Percentiles rank a stretch among this genome's conserved stretches.
Evolutionary conservation across 2,113 vertebrate species (phyloP).

Genomic region (Epinephelus cyanopodus): DNA sequence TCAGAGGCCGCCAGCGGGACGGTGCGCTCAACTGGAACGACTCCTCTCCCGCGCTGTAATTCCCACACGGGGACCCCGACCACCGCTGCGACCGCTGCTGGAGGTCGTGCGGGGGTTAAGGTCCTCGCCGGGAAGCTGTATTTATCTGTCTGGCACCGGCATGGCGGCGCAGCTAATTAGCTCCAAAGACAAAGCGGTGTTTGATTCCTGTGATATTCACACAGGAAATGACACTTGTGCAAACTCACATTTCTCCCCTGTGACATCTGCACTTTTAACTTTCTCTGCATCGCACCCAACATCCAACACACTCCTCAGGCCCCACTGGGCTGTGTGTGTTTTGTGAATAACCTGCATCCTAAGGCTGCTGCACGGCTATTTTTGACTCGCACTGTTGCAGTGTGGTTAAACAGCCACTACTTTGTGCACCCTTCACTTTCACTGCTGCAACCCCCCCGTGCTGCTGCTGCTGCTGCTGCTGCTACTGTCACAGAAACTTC

Average conservation of each 20-base stretch:
- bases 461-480: constrained; percentile 35
- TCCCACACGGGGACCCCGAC: constrained; percentile 68
- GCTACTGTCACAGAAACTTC: constrained; percentile 62
- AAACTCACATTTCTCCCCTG: neutral
- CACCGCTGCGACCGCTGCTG: constrained; percentile 39
- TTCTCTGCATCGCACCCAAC: neutral
- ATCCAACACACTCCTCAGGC: neutral
- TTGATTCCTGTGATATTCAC: neutral
- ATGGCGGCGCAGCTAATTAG: constrained; percentile 47
- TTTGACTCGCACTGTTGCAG: neutral
- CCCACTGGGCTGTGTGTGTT: neutral
- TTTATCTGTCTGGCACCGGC: constrained; percentile 63
- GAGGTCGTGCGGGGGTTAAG: constrained; percentile 71
- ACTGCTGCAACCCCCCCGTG: constrained; percentile 11
- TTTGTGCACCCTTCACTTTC: constrained; percentile 43
- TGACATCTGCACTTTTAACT: neutral
- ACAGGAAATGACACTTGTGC: neutral
- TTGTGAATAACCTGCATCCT: neutral
- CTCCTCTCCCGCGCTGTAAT: constrained; percentile 48
- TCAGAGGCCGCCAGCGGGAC: constrained; percentile 75
- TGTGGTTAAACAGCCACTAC: constrained; percentile 27
- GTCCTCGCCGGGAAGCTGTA: constrained; percentile 53
- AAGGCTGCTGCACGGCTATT: constrained; percentile 11
- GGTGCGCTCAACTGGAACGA: constrained; percentile 72
- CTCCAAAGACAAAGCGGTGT: constrained; percentile 39